Percentiles rank a stretch among this genome's conserved stretches.
phyloP scores from a whole-genome alignment of 2,113 vertebrate genomes.

The Apeltes quadracus region DNA sequence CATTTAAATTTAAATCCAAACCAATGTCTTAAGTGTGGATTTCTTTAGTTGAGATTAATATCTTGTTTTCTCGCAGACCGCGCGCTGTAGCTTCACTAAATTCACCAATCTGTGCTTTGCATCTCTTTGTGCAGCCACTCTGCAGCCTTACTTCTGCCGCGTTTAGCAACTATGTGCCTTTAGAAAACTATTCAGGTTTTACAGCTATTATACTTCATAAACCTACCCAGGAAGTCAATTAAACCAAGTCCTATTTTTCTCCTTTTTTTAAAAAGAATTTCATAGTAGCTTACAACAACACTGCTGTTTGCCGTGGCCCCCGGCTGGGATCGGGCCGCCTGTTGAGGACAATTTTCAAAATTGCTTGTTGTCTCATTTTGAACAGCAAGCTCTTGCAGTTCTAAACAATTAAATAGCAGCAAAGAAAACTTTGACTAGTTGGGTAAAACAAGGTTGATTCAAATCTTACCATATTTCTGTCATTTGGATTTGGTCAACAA shows the following conservation, averaged over 20 bases:
- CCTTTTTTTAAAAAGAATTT: slow-evolving; percentile 15
- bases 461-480: background rate
- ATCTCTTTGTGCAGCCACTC: slow-evolving; percentile 11
- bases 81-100: background rate
- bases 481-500: background rate
- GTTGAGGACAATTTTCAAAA: slow-evolving; percentile 1
- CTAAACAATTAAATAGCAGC: background rate
- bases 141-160: background rate
- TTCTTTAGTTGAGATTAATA: background rate
- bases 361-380: slow-evolving; percentile 10
- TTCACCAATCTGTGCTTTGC: slow-evolving; percentile 8
- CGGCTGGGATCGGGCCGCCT: background rate
- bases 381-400: slow-evolving; percentile 11
- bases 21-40: background rate
- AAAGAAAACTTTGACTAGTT: background rate
- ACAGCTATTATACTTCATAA: background rate
- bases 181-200: background rate
- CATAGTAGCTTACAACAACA: background rate
- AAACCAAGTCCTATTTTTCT: background rate
- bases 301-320: background rate
- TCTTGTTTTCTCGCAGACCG: background rate
- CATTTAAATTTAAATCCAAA: background rate
- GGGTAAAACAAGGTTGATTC: background rate
- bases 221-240: background rate
- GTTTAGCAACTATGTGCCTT: background rate